phyloP scores from a whole-genome alignment of 2,888 invertebrate genomes.

The Dolomedes plantarius region DNA sequence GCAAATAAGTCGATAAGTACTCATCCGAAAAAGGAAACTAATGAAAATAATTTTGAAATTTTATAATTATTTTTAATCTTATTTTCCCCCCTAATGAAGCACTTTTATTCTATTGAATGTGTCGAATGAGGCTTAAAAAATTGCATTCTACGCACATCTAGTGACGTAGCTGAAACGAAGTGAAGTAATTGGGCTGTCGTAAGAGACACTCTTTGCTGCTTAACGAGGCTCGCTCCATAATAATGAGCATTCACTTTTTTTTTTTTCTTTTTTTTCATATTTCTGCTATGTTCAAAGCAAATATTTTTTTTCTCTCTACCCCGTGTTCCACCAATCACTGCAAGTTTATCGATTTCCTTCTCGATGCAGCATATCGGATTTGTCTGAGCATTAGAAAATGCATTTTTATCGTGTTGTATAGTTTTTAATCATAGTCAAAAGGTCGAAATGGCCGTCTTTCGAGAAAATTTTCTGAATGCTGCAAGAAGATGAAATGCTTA shows the following conservation, averaged over 20 bases:
- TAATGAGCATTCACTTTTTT: slow-evolving; percentile 54
- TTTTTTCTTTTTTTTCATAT: slow-evolving; percentile 20
- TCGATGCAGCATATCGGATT: slow-evolving; percentile 39
- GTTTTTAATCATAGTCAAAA: slow-evolving; percentile 43
- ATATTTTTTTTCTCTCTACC: slow-evolving; percentile 59
- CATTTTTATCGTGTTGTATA: slow-evolving; percentile 21
- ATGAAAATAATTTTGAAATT: neutral
- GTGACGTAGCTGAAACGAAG: slow-evolving; percentile 65
- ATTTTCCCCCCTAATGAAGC: neutral
- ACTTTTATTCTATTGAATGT: slow-evolving; percentile 30
- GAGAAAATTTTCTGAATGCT: neutral
- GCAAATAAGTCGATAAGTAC: neutral
- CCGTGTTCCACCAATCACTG: slow-evolving; percentile 57
- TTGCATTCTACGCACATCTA: slow-evolving; percentile 67
- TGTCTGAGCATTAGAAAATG: slow-evolving; percentile 48
- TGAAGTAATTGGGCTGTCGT: slow-evolving; percentile 70
- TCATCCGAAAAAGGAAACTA: neutral
- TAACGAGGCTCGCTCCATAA: slow-evolving; percentile 61
- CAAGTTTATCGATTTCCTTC: slow-evolving; percentile 52
- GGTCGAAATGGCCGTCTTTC: slow-evolving; percentile 4
- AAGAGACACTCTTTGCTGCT: slow-evolving; percentile 43
- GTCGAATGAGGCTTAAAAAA: slow-evolving; percentile 69
- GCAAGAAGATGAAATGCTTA: too few species aligned
- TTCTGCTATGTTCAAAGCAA: slow-evolving; percentile 34
- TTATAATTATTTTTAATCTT: neutral